phyloP scores from a whole-genome alignment of 2,113 vertebrate species.

The Choloepus hoffmanni region DNA sequence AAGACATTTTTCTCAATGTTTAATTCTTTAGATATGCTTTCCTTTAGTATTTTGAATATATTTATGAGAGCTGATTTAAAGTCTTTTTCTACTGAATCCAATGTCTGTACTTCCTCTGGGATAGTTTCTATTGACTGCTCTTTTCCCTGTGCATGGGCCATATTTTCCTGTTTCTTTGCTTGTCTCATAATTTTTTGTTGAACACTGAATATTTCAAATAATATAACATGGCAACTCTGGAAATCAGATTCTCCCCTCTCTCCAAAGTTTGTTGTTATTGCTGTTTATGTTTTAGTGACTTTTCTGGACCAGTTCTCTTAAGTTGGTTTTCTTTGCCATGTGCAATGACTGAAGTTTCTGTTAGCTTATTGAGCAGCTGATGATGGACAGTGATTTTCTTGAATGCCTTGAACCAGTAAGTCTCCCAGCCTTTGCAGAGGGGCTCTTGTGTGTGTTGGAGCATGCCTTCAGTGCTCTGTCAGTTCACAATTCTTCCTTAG shows the following conservation, averaged over 20 bases:
- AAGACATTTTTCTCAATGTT: not conserved
- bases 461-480: rapidly evolving
- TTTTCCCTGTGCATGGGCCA: not conserved
- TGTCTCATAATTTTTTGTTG: not conserved
- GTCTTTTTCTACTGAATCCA: not conserved
- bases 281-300: not conserved
- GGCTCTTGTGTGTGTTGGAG: not conserved
- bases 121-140: not conserved
- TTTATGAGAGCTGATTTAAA: not conserved
- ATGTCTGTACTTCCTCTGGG: not conserved
- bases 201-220: slow-evolving; percentile 24
- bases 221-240: not conserved
- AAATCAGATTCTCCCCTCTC: not conserved
- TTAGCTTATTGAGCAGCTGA: not conserved
- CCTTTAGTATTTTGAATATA: not conserved
- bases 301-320: not conserved
- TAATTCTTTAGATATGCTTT: slow-evolving; percentile 4
- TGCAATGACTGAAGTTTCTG: not conserved
- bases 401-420: not conserved
- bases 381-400: not conserved
- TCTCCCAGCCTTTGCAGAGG: not conserved
- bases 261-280: not conserved
- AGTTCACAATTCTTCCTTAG: not conserved
- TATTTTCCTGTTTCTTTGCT: not conserved
- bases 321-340: not conserved